These are phyloP conservation scores for Vulpes vulpes DNA, from an alignment of 2,113 vertebrate species.

Conservation along the genomic window DNA sequence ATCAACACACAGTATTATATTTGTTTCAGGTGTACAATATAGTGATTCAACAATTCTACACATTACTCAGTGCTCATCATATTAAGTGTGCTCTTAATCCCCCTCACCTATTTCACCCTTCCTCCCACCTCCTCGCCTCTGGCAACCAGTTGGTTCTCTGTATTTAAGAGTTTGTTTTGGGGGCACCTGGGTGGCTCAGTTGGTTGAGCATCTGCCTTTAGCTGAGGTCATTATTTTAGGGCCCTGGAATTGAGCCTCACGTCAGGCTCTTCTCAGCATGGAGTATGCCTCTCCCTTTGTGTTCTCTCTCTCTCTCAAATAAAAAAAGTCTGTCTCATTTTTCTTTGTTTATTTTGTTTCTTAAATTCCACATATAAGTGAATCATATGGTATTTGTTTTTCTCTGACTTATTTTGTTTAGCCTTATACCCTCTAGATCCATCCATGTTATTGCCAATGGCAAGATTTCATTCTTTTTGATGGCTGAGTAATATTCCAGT, in stretches of 20 bases:
- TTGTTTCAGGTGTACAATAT: background rate
- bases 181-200: background rate
- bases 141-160: background rate
- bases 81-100: background rate
- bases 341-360: background rate
- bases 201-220: background rate
- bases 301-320: background rate
- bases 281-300: background rate
- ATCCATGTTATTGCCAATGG: background rate
- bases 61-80: background rate
- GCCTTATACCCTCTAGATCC: background rate
- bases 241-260: background rate
- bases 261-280: background rate
- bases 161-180: background rate
- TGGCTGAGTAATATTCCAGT: background rate
- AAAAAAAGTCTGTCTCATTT: background rate
- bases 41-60: background rate
- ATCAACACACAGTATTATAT: background rate
- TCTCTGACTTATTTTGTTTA: background rate
- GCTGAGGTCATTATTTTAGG: background rate
- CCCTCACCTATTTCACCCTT: background rate
- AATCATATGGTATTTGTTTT: background rate
- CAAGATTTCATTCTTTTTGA: background rate
- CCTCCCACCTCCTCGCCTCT: background rate
- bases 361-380: background rate